Evolutionary conservation across 2,797 vertebrate species (phyloP).

Genomic region (Enteromius trimaculatus): DNA sequence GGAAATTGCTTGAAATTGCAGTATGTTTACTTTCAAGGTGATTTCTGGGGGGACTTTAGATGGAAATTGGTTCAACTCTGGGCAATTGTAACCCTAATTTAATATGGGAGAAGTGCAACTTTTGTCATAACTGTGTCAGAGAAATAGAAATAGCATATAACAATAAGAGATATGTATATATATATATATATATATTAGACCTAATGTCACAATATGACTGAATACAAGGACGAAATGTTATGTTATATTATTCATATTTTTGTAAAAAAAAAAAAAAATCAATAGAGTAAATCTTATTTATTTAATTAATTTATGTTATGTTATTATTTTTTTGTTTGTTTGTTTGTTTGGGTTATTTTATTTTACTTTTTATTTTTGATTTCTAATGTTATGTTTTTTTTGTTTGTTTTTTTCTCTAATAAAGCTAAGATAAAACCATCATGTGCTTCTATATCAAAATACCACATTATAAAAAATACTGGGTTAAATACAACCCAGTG

Average conservation of each 20-base stretch:
- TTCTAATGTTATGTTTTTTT: background rate
- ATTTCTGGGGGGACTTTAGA: background rate
- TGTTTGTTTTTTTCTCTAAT: background rate
- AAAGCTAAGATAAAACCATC: background rate
- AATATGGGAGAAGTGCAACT: background rate
- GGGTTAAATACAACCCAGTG: too few species aligned
- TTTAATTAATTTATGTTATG: background rate
- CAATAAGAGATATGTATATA: background rate
- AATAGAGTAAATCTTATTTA: background rate
- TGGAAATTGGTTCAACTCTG: background rate
- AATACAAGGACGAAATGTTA: background rate
- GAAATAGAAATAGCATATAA: background rate
- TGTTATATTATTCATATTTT: background rate
- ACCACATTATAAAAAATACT: background rate
- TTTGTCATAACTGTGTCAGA: constrained; percentile 1
- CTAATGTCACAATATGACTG: background rate
- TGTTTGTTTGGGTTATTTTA: too few species aligned
- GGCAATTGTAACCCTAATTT: background rate
- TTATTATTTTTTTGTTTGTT: background rate
- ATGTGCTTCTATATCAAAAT: background rate
- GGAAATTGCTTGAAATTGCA: constrained; percentile 35
- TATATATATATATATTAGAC: background rate
- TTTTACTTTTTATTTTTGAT: background rate
- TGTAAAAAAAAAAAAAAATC: too few species aligned
- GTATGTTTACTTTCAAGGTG: constrained; percentile 27